Evolutionary conservation across 2,888 invertebrate species (phyloP).

Genomic region (Cylindroiulus punctatus): DNA sequence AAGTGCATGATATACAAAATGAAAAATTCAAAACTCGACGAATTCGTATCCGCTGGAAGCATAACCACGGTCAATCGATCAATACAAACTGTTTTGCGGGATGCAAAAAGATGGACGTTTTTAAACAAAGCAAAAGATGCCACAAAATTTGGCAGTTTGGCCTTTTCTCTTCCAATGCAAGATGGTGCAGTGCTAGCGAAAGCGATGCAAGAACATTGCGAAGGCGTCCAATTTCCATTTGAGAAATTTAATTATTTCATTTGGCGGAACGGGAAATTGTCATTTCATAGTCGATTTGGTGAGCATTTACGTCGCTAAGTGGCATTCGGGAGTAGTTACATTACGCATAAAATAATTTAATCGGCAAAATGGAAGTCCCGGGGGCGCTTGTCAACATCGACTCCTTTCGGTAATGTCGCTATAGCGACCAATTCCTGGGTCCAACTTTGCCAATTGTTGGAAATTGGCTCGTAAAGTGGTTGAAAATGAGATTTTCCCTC

Average conservation of each 20-base stretch:
- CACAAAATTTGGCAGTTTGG: too few relatives aligned
- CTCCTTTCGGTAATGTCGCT: neutral
- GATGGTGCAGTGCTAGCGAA: neutral
- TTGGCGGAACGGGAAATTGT: constrained; percentile 6
- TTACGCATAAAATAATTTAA: constrained; percentile 47
- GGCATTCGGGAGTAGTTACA: constrained; percentile 31
- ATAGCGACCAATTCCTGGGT: constrained; percentile 35
- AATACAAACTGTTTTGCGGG: neutral
- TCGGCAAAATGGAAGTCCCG: constrained; percentile 26
- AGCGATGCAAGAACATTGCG: neutral
- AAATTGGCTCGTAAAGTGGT: constrained; percentile 45
- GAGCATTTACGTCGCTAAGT: constrained; percentile 43
- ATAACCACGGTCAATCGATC: neutral
- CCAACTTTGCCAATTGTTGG: constrained; percentile 31
- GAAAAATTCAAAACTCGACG: constrained; percentile 6
- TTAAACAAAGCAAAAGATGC: too few relatives aligned
- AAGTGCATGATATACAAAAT: neutral
- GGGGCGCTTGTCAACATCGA: constrained; percentile 44
- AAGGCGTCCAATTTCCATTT: constrained; percentile 1
- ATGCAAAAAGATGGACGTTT: neutral
- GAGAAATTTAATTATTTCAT: constrained; percentile 45
- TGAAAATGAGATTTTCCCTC: constrained; percentile 29
- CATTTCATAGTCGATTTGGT: constrained; percentile 43
- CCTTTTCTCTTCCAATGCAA: too few relatives aligned
- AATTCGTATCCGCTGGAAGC: neutral